Conservation (phyloP, 1,140 invertebrate species). For the Pemphigus obesinymphae region DNA sequence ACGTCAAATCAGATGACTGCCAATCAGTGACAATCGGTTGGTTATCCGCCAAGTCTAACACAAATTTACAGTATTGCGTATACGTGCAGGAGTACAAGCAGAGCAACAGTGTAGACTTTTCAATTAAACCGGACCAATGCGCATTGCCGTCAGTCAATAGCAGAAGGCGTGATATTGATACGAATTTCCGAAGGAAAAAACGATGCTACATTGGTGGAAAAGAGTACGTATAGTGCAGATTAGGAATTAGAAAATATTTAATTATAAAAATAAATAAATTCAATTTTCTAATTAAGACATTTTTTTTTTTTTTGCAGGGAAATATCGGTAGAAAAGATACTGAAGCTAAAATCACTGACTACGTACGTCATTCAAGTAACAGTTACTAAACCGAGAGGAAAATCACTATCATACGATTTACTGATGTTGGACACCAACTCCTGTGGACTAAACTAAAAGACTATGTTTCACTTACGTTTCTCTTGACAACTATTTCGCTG, state of each 20-base stretch:
- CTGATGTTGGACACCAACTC: slow-evolving; percentile 17
- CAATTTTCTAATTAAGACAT: neutral
- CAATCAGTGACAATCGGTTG: slow-evolving; percentile 53
- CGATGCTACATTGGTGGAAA: neutral
- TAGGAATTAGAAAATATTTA: too few species aligned
- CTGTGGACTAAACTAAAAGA: slow-evolving; percentile 8
- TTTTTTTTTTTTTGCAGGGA: neutral
- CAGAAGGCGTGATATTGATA: neutral
- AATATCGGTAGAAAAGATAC: neutral
- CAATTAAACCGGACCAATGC: neutral
- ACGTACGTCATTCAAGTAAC: slow-evolving; percentile 8
- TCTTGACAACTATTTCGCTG: neutral
- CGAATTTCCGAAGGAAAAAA: neutral
- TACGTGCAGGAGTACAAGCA: neutral
- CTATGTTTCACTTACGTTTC: neutral
- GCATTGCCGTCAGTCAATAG: neutral
- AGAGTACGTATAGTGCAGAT: neutral
- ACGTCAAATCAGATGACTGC: slow-evolving; percentile 49
- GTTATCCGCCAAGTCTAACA: slow-evolving; percentile 48
- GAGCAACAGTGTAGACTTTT: slow-evolving; percentile 8
- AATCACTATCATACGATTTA: slow-evolving; percentile 6
- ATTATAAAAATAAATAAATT: too few species aligned
- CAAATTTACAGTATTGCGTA: neutral
- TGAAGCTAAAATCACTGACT: neutral
- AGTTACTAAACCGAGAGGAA: slow-evolving; percentile 3